phyloP scores from a whole-genome alignment of 1,140 invertebrate genomes.

The Scaptomyza montana region DNA sequence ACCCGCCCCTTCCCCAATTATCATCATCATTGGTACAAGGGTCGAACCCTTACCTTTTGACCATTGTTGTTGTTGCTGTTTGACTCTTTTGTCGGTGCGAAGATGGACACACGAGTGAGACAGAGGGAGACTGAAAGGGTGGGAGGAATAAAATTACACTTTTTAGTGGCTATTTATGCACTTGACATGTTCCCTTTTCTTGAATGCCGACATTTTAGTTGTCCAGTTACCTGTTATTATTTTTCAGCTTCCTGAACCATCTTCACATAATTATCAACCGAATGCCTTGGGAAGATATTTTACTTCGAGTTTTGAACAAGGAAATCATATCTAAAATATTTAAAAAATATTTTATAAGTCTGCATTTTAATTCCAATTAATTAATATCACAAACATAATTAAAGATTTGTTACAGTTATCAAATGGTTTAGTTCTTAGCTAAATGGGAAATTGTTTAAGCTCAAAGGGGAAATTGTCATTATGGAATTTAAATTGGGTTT shows the following conservation, averaged over 20 bases:
- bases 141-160: not conserved
- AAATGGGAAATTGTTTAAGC: too few relatives aligned
- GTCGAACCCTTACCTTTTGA: constrained; percentile 20
- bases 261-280: not conserved
- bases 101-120: constrained; percentile 19
- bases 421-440: too few relatives aligned
- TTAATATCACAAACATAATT: not conserved
- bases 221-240: constrained; percentile 3
- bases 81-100: constrained; percentile 33
- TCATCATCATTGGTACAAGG: constrained; percentile 13
- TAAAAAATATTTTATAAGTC: too few relatives aligned
- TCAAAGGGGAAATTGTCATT: too few relatives aligned
- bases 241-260: not conserved
- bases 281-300: not conserved
- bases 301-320: not conserved
- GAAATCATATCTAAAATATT: constrained; percentile 11
- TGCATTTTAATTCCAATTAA: too few relatives aligned
- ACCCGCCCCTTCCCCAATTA: not conserved
- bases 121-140: not conserved
- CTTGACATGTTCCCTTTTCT: constrained; percentile 54
- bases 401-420: too few relatives aligned
- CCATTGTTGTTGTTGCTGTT: constrained; percentile 32
- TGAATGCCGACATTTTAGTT: constrained; percentile 1
- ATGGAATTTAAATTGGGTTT: too few relatives aligned
- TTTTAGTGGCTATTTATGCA: constrained; percentile 72